phyloP scores from a whole-genome alignment of 2,113 vertebrate genomes.

The Centropristis striata region DNA sequence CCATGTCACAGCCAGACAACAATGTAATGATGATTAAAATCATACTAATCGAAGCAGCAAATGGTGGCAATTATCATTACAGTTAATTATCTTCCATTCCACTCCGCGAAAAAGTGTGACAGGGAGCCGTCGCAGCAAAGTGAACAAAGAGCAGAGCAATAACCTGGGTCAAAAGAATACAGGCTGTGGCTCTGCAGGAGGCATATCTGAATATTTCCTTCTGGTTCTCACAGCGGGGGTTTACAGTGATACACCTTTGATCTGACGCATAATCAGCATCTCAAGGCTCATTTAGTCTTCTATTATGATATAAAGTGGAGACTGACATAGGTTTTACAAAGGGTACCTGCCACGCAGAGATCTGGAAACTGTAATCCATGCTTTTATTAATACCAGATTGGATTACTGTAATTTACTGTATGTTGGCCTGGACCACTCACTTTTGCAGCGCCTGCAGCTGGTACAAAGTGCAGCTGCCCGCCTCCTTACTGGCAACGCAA shows the following conservation, averaged over 20 bases:
- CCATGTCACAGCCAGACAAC: conserved; percentile 74
- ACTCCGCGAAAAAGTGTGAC: conserved; percentile 37
- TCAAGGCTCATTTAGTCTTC: conserved; percentile 11
- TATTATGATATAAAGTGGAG: not conserved
- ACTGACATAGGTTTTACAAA: not conserved
- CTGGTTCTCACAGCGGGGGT: conserved; percentile 52
- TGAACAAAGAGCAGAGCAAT: conserved; percentile 52
- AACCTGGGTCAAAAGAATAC: conserved; percentile 57
- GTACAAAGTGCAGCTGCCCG: no score
- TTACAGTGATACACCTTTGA: not conserved
- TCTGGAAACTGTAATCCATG: no score
- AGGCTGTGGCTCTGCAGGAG: conserved; percentile 17
- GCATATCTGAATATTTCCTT: conserved; percentile 46
- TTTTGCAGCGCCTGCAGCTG: no score
- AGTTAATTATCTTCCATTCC: conserved; percentile 73
- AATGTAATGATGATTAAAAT: conserved; percentile 78
- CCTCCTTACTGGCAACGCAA: no score
- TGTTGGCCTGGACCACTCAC: no score
- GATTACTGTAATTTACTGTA: no score
- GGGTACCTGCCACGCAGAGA: no score
- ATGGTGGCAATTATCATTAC: conserved; percentile 73
- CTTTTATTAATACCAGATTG: no score
- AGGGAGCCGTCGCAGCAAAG: conserved; percentile 43
- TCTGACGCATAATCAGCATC: conserved; percentile 10
- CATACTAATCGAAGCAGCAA: conserved; percentile 70